Conservation (phyloP, 2,113 vertebrate genomes). For the Hiodon tergisus region DNA sequence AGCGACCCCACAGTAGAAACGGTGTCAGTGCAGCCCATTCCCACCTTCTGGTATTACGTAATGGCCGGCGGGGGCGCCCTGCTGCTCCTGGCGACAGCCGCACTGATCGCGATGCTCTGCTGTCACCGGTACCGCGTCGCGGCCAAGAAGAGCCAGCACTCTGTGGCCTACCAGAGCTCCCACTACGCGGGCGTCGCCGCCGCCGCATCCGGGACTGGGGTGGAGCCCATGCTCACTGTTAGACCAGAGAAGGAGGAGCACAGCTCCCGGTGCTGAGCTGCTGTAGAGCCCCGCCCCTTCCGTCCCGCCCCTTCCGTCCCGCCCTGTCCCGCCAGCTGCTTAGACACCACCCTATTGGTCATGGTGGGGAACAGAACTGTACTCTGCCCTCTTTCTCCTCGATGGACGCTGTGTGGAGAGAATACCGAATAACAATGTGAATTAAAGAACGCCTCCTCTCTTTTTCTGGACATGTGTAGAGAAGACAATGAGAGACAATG, state of each 20-base stretch:
- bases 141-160: constrained; percentile 90
- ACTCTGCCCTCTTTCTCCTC: constrained; percentile 11
- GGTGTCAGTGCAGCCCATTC: constrained; percentile 89
- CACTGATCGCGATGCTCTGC: constrained; percentile 86
- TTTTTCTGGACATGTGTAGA: background rate
- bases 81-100: constrained; percentile 86
- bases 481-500: background rate
- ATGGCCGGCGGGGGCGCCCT: constrained; percentile 90
- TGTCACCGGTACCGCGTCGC: constrained; percentile 93
- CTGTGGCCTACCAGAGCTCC: constrained; percentile 84
- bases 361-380: constrained; percentile 1
- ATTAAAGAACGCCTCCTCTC: constrained; percentile 3
- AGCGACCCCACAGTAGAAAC: constrained; percentile 95
- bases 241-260: constrained; percentile 85
- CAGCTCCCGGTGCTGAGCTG: constrained; percentile 71
- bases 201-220: constrained; percentile 57
- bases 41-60: constrained; percentile 98
- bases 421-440: constrained; percentile 15
- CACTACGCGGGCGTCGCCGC: constrained; percentile 68
- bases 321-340: constrained; percentile 6
- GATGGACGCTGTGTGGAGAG: constrained; percentile 20
- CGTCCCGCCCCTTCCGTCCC: background rate
- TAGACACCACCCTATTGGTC: background rate
- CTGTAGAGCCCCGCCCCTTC: background rate
- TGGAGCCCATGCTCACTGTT: constrained; percentile 90